Evolutionary conservation across 2,888 invertebrate species (phyloP), one percentile per base, ranked within the genome.

Genomic region (Shargacucullia verbasci): DNA sequence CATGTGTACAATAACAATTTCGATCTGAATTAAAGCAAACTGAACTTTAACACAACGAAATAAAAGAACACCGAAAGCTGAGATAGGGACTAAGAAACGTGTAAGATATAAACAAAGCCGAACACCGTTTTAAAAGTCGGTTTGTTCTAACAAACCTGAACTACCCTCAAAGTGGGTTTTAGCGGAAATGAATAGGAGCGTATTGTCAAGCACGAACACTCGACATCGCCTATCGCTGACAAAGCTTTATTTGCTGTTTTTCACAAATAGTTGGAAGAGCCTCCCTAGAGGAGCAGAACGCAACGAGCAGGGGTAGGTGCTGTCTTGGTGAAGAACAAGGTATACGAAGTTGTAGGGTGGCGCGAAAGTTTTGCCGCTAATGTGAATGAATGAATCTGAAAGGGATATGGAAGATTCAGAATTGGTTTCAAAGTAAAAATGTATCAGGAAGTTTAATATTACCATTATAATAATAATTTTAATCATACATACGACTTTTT

Each of bases 181-280:
- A 79, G 76, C 83, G 88, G 89, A 90, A 90, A 88, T 87, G 85
- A 89, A 88, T 75, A 79, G 81, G 74, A 79, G 76, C 80, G 84
- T 83, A 85, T 86, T 88, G 88, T 87, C 81, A 79, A 82, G 82
- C 78, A 81, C 80, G 80, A 77, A 74, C 80, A 77, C 81, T 81
- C 80, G 65, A 81, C 73, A 81, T 81, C 85, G 81, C 81, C 87
- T 88, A 88, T 89, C 86, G 84, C 82, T 87, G 83, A 85, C 88
- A 89, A 88, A 86, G 86, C 79, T 79, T 85, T 87, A 83, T 87
- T 88, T 86, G 81, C 84, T 80, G 86, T 84, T 90, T 90, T 89
- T 88, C 81, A 84, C 87, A 86, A 88, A 85, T 84, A 85, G 81
- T 80, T 80, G 61, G 72, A 48, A 64, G 64, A 76, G 71, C 66